Conservation (phyloP, 2,113 vertebrate genomes). For the Tylochromis polylepis region DNA sequence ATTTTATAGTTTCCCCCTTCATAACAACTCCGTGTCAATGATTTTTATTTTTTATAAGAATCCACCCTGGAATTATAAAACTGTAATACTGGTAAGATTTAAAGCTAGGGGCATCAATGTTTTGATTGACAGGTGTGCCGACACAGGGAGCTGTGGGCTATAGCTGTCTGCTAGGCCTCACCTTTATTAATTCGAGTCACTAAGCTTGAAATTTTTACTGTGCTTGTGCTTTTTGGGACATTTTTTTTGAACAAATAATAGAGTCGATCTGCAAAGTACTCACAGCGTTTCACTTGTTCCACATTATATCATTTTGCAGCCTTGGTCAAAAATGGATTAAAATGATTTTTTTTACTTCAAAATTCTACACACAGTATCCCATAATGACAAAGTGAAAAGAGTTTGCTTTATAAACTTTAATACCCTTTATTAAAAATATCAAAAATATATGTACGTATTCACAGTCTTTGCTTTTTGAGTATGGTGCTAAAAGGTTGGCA, state of each 20-base stretch:
- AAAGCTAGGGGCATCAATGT: not conserved
- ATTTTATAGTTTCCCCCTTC: not conserved
- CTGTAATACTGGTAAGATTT: not conserved
- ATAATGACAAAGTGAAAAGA: not conserved
- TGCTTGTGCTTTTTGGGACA: not conserved
- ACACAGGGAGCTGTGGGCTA: not conserved
- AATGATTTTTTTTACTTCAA: accelerated
- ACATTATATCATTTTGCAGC: not conserved
- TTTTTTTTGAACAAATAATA: not conserved
- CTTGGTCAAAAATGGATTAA: not conserved
- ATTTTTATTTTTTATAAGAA: not conserved
- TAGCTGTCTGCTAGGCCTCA: not conserved
- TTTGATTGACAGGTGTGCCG: not conserved
- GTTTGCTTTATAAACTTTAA: not conserved
- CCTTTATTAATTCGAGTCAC: not conserved
- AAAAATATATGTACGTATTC: accelerated
- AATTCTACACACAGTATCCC: not conserved
- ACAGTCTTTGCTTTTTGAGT: not conserved
- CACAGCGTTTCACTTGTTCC: not conserved
- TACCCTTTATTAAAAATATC: not conserved
- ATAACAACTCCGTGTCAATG: not conserved
- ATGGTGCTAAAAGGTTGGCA: not conserved
- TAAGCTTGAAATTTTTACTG: not conserved
- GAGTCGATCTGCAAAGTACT: not conserved
- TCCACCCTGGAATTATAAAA: not conserved